Evolutionary conservation across 1,140 invertebrate genomes (phyloP).

Genomic region (Heliconius nattereri): DNA sequence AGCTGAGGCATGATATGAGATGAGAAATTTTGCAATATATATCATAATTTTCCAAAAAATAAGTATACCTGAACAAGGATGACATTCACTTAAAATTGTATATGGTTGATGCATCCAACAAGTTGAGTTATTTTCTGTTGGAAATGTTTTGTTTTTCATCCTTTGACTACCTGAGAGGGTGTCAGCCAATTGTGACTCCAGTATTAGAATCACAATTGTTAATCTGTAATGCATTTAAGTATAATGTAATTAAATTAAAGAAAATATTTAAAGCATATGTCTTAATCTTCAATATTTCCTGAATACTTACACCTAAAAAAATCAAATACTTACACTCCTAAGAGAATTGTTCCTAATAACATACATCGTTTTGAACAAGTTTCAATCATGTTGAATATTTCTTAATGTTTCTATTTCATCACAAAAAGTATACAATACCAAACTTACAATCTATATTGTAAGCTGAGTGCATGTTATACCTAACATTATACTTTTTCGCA

Average conservation of each 20-base stretch:
- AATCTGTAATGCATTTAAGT: conserved; percentile 81
- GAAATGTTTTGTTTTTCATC: conserved; percentile 81
- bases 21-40: no score
- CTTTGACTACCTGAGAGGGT: conserved; percentile 75
- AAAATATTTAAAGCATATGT: neutral
- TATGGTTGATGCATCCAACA: conserved; percentile 87
- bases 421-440: neutral
- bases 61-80: conserved; percentile 85
- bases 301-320: neutral
- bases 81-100: conserved; percentile 87
- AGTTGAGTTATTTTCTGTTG: conserved; percentile 88
- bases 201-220: conserved; percentile 88
- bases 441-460: neutral
- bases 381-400: conserved; percentile 61
- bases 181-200: conserved; percentile 88
- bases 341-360: conserved; percentile 66
- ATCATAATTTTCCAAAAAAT: no score
- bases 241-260: neutral
- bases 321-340: conserved; percentile 64
- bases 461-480: neutral
- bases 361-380: conserved; percentile 74
- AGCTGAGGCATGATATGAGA: no score
- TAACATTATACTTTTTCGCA: neutral
- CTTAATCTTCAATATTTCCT: neutral
- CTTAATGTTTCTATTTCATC: neutral